A percentile compares a stretch with the other conserved stretches of the same genome.
Conservation (phyloP, 2,113 vertebrate species). For the Athene cunicularia region DNA sequence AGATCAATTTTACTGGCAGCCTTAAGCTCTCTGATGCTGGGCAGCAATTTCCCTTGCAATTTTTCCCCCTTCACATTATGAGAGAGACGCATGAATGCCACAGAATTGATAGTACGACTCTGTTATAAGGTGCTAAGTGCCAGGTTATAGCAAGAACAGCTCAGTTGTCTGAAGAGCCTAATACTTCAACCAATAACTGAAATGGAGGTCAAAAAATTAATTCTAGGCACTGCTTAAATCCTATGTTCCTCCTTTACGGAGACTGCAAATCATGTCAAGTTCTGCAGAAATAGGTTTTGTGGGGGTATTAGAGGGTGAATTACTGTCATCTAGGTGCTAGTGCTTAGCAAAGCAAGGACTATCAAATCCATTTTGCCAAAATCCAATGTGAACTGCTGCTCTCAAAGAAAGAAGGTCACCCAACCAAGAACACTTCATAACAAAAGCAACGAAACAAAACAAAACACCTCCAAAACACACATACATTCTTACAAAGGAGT, state of each 20-base stretch:
- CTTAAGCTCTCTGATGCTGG: not conserved
- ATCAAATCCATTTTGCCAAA: conserved; percentile 47
- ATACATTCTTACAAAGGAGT: not conserved
- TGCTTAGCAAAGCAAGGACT: conserved; percentile 50
- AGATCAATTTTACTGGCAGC: not conserved
- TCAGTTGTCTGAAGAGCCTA: not conserved
- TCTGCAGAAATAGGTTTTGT: conserved; percentile 58
- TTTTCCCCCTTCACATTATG: not conserved
- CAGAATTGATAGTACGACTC: not conserved
- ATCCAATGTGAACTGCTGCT: conserved; percentile 4
- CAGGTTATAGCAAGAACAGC: not conserved
- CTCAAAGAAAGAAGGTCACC: conserved; percentile 52
- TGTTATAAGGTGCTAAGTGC: not conserved
- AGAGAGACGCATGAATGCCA: not conserved
- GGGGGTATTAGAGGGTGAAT: conserved; percentile 51
- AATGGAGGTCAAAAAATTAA: conserved; percentile 60
- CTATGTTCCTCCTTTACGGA: not conserved
- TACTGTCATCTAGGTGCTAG: conserved; percentile 45
- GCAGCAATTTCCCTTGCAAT: not conserved
- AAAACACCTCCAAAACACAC: not conserved
- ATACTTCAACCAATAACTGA: conserved; percentile 21
- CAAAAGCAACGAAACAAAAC: not conserved
- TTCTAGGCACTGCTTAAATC: conserved; percentile 9
- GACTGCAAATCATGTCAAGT: conserved; percentile 53
- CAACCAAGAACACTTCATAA: not conserved